These are phyloP conservation scores for Nycticebus coucang DNA, from an alignment of 2,113 vertebrate species.

Conservation along the genomic window DNA sequence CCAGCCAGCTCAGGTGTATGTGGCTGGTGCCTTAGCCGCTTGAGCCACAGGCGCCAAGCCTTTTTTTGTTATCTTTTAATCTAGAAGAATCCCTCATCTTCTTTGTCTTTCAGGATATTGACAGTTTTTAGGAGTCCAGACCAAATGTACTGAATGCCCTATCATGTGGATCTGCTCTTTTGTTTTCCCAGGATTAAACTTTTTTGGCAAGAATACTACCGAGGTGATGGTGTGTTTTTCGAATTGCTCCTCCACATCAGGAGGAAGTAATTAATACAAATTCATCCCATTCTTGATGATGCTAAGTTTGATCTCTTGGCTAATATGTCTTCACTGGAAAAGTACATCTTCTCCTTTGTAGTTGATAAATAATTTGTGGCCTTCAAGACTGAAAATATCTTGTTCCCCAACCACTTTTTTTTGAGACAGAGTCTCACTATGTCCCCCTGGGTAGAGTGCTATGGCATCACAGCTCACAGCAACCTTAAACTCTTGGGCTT, in stretches of 20 bases:
- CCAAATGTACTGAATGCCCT: background rate
- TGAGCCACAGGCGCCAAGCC: too few species aligned
- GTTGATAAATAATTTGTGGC: background rate
- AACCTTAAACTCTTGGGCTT: too few species aligned
- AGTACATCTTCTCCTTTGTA: background rate
- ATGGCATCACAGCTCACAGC: too few species aligned
- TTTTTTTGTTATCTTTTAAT: background rate
- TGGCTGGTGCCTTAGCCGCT: too few species aligned
- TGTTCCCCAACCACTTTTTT: background rate
- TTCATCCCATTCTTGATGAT: constrained; percentile 11
- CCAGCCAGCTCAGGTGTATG: too few species aligned
- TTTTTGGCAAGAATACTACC: background rate
- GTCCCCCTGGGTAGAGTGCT: too few species aligned
- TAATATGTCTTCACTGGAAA: constrained; percentile 16
- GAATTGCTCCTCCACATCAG: background rate
- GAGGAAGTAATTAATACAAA: background rate
- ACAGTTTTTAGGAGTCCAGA: background rate
- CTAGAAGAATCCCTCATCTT: background rate
- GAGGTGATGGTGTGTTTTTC: background rate
- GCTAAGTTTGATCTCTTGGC: background rate
- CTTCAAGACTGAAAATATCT: background rate
- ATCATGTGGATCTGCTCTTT: background rate
- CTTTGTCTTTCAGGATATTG: background rate
- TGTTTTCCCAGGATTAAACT: background rate
- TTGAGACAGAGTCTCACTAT: too few species aligned